phyloP scores from a whole-genome alignment of 2,797 vertebrate species.

The Poliocrania exsul region DNA sequence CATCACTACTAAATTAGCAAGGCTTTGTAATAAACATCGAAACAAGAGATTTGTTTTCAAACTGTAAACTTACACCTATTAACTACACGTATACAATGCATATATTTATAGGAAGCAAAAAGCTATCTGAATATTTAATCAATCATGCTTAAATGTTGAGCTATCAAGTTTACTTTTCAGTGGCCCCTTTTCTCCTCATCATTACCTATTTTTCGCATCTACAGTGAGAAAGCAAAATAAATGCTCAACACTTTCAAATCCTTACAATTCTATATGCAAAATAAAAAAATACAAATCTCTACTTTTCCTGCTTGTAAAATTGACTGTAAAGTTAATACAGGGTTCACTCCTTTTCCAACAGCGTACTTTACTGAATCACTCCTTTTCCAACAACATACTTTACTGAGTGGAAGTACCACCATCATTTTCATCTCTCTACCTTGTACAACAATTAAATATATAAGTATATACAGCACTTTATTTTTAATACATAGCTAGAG shows the following conservation, averaged over 20 bases:
- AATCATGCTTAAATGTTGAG: slow-evolving; percentile 88
- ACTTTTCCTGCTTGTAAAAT: slow-evolving; percentile 71
- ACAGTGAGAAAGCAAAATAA: slow-evolving; percentile 81
- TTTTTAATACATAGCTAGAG: slow-evolving; percentile 74
- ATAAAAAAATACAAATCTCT: slow-evolving; percentile 77
- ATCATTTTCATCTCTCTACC: slow-evolving; percentile 68
- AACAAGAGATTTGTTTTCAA: slow-evolving; percentile 84
- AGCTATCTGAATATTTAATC: slow-evolving; percentile 85
- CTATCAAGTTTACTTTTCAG: slow-evolving; percentile 81
- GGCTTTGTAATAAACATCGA: slow-evolving; percentile 90
- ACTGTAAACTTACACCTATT: slow-evolving; percentile 97
- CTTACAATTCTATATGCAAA: slow-evolving; percentile 78
- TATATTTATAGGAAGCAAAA: slow-evolving; percentile 95
- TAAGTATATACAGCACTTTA: slow-evolving; percentile 86
- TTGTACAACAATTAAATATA: slow-evolving; percentile 80
- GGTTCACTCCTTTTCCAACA: slow-evolving; percentile 62
- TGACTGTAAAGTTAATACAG: slow-evolving; percentile 70
- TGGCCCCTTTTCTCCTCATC: slow-evolving; percentile 79
- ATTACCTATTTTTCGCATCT: slow-evolving; percentile 72
- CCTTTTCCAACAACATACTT: slow-evolving; percentile 62
- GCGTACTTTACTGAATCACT: slow-evolving; percentile 48
- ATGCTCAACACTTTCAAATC: slow-evolving; percentile 76
- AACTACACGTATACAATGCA: slow-evolving; percentile 96
- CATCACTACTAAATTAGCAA: slow-evolving; percentile 96
- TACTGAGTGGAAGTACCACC: slow-evolving; percentile 68